Base-by-base conservation (phyloP, 2,888 invertebrate genomes). In the Leptura quadrifasciata region DNA sequence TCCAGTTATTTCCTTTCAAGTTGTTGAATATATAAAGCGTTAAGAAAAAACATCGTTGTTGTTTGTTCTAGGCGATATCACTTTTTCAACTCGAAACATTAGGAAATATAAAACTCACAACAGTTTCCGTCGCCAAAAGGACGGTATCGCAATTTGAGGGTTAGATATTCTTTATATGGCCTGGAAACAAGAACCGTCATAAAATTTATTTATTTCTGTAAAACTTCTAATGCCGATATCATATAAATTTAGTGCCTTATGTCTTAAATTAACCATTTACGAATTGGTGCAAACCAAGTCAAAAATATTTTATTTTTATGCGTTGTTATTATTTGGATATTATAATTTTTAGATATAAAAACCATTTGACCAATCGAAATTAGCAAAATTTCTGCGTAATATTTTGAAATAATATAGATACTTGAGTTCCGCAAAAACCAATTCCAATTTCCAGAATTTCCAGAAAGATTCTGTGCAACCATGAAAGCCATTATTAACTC, bases 41-140 rank as follows among this genome's bases (percentile, higher is more conserved):
- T 47, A 12, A 12, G n/a, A 47, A 35, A 39, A 39, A 31, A 63
- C 39, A 63, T 39, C 3, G 39, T 39, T 17, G 35, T n/a, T 63
- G 35, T 39, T 63, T 63, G 39, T 39, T 63, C 39, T 35, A 20
- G 35, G n/a, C 54, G n/a, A 52, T 54, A 27, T 10, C 68, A 24
- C 55, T 57, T 69, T 31, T 27, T 35, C 18, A 57, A 67, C 27
- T 69, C 17, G 18, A 58, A 31, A 69, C 55, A 39, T 69, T 58
- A 58, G 58, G 39, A 58, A 54, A 69, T 47, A 54, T 58, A 35
- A 58, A 69, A 69, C 31, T 69, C 58, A 24, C 69, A 69, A 31
- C 39, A 35, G 39, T 58, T 68, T 35, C 35, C 20, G 54, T 47
- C 58, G 31, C 58, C 57, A 17, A 17, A 35, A 21, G 9, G 58